phyloP scores from a whole-genome alignment of 2,797 vertebrate species.

The Acipenser transmontanus region DNA sequence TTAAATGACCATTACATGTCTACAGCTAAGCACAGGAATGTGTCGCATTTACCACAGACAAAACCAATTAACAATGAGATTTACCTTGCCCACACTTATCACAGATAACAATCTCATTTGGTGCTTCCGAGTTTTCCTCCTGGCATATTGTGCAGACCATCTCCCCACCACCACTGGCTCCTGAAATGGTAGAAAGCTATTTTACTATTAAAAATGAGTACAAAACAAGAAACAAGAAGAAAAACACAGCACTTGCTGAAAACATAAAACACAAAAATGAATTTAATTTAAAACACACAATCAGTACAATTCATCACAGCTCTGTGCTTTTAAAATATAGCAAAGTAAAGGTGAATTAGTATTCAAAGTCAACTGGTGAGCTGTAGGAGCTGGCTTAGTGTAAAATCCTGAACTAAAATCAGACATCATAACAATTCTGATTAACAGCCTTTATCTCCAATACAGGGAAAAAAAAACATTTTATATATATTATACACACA shows the following conservation, averaged over 20 bases:
- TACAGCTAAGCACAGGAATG: not conserved
- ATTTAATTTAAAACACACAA: conserved; percentile 8
- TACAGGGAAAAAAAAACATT: no score
- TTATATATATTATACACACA: no score
- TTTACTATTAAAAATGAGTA: not conserved
- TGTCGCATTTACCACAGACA: not conserved
- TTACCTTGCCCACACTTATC: conserved; percentile 98
- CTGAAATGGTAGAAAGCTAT: conserved; percentile 54
- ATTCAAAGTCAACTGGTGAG: no score
- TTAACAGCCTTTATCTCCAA: no score
- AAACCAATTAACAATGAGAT: not conserved
- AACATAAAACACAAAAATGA: no score
- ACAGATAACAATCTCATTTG: conserved; percentile 98
- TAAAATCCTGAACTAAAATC: no score
- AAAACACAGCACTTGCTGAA: not conserved
- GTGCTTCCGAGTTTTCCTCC: conserved; percentile 94
- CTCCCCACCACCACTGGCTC: conserved; percentile 86
- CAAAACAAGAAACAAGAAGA: not conserved
- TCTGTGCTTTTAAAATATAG: no score
- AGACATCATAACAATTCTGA: no score
- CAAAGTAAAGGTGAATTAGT: no score
- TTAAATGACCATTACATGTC: not conserved
- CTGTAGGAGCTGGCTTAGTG: no score
- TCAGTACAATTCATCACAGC: conserved; percentile 10
- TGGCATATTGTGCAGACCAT: conserved; percentile 98